These are phyloP conservation scores for Pterostichus madidus DNA, from an alignment of 2,888 invertebrate species.

Conservation along the genomic window DNA sequence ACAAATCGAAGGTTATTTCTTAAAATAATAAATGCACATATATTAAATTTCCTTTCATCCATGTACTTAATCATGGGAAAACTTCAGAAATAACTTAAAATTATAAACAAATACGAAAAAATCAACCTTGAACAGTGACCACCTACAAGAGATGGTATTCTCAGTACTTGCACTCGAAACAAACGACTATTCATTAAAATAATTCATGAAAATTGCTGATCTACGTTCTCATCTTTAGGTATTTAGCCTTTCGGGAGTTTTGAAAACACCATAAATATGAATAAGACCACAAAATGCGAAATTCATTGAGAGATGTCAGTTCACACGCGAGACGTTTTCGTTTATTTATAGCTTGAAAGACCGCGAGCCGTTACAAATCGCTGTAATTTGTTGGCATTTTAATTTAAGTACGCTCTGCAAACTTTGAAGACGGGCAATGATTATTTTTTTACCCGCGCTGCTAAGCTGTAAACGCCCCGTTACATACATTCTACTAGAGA, in stretches of 20 bases:
- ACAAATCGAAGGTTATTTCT: too few relatives aligned
- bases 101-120: too few relatives aligned
- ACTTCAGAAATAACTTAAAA: too few relatives aligned
- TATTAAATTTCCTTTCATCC: too few relatives aligned
- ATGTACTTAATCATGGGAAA: too few relatives aligned
- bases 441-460: conserved; percentile 19
- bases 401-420: conserved; percentile 43
- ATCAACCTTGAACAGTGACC: too few relatives aligned
- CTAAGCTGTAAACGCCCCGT: conserved; percentile 25
- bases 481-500: conserved; percentile 15
- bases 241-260: background rate
- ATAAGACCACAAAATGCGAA: conserved; percentile 12
- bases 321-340: conserved; percentile 3
- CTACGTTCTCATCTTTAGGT: conserved; percentile 1
- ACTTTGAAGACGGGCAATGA: conserved; percentile 37
- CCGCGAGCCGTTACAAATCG: conserved; percentile 55
- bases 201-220: conserved; percentile 4
- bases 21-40: too few relatives aligned
- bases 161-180: background rate
- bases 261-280: conserved; percentile 44
- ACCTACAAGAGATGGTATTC: background rate
- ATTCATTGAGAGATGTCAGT: conserved; percentile 10
- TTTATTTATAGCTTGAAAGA: conserved; percentile 53
- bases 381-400: conserved; percentile 63
- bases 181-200: conserved; percentile 3